Evolutionary conservation across 2,797 vertebrate genomes (phyloP), one percentile per base, ranked within the genome.

Genomic region (Salmo trutta): DNA sequence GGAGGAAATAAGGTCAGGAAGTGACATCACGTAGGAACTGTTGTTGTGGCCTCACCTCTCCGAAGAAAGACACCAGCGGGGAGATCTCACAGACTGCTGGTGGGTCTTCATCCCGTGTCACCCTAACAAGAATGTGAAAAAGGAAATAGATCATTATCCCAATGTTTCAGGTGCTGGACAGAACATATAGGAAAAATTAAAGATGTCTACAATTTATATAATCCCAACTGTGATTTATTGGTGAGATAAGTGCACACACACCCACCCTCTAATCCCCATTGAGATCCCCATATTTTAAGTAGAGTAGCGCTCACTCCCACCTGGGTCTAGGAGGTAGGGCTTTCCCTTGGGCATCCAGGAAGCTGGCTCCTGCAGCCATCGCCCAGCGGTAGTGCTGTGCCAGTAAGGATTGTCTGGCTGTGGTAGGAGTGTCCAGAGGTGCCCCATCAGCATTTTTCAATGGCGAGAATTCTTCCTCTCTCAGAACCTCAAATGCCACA

Each of bases 381-480:
- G 93, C 95, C 97, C 98, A 99, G 81, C 91, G 95, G 77, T 95
- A 94, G 86, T 99, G 97, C 82, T 96, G 97, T 27, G 91, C 84
- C 19, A 98, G 91, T 74, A 99, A 84, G 2, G 97, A 88, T 52
- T 88, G 93, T 10, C 96, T 92, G 16, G 94, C 94, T 0, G 95
- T 95, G 77, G 91, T 91, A 0, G 97, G 96, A 5, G 83, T 97
- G 86, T 99, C 97, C 4, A 90, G 88, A 5, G 89, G 81, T 0
- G 93, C 95, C 0, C 91, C 90, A 14, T 96, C 95, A 0, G 95
- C 94, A 0, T 98, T 99, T 89, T 99, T 99, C 69, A 99, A 87
- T 0, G 98, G 98, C 0, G 98, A 96, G 81, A 99, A 99, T 87
- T 99, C 98, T 0, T 98, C 97, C 81, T 97, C 95, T 80, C 98